Evolutionary conservation across 2,888 invertebrate species (phyloP), one percentile per base, ranked within the genome.

Genomic region (Nomada hirtipes): DNA sequence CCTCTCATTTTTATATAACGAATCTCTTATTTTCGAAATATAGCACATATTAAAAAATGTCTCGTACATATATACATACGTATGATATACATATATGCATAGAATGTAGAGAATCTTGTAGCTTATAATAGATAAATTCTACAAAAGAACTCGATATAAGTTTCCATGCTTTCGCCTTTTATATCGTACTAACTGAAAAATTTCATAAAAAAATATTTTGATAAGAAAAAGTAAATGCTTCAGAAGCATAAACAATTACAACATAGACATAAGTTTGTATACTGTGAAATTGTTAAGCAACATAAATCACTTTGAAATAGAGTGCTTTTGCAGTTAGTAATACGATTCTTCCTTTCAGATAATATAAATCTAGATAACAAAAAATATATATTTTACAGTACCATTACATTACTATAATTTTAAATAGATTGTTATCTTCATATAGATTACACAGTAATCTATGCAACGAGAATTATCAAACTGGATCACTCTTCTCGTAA

Each of bases 341-440:
- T 86, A 85, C 79, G 74, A 75, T 83, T 73, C 15, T 76, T 76
- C 60, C 68, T 81, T 77, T 68, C 50, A 71, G 83, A 76, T 80
- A 82, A 79, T 79, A 82, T 88, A 88, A 76, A 89, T 88, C 90
- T 90, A 89, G 89, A 91, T 93, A 93, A 93, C 92, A 93, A 93
- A 93, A 92, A 92, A 93, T 92, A 93, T 91, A 91, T 86, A 92
- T 92, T 90, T 92, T 91, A 92, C 92, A 93, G 86, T 92, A 89
- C 90, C 88, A 88, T 92, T 90, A 89, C 76, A 80, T 86, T 87
- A 89, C 89, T 85, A 87, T 90, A 85, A 88, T 87, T 89, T 91
- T 90, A 90, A 91, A 91, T 90, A 92, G 89, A 89, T 82, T 86
- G 86, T 89, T 86, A 87, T 89, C 86, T 87, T 87, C 86, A 83